Evolutionary conservation across 2,113 vertebrate species (phyloP).

Genomic region (Periophthalmus modestus): DNA sequence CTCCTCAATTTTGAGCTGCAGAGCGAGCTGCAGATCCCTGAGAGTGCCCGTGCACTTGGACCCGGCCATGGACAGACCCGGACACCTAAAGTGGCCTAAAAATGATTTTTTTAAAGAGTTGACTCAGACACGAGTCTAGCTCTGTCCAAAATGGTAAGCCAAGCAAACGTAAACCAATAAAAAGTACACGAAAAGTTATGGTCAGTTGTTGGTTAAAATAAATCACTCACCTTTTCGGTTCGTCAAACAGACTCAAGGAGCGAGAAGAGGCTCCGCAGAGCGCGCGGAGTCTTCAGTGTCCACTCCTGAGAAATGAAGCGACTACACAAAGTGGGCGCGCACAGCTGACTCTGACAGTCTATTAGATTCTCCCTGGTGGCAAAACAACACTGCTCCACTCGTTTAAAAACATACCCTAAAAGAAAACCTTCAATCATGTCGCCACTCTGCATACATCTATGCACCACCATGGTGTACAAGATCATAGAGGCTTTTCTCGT

Average conservation of each 20-base stretch:
- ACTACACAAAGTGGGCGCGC: conserved; percentile 3
- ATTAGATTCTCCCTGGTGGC: not conserved
- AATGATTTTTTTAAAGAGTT: not conserved
- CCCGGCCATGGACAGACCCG: conserved; percentile 26
- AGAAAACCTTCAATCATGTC: not conserved
- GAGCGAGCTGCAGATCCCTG: conserved; percentile 74
- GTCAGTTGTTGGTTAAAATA: not conserved
- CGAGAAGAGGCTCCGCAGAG: not conserved
- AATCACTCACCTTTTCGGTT: not conserved
- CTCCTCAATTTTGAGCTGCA: conserved; percentile 79
- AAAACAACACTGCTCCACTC: not conserved
- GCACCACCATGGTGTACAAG: not conserved
- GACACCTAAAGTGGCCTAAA: not conserved
- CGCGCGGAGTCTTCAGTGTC: not conserved
- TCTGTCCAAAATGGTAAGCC: not conserved
- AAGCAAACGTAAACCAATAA: not conserved
- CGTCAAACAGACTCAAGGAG: not conserved
- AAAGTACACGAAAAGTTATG: not conserved
- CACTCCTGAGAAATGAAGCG: conserved; percentile 14
- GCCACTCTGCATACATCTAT: not conserved
- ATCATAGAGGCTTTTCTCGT: too few relatives aligned
- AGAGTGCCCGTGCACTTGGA: conserved; percentile 60
- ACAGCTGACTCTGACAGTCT: conserved; percentile 47
- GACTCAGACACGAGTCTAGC: not conserved
- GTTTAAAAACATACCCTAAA: not conserved